Evolutionary conservation across 2,113 vertebrate species (phyloP), one percentile per base, ranked within the genome.

Genomic region (Potamarius usumacintae): DNA sequence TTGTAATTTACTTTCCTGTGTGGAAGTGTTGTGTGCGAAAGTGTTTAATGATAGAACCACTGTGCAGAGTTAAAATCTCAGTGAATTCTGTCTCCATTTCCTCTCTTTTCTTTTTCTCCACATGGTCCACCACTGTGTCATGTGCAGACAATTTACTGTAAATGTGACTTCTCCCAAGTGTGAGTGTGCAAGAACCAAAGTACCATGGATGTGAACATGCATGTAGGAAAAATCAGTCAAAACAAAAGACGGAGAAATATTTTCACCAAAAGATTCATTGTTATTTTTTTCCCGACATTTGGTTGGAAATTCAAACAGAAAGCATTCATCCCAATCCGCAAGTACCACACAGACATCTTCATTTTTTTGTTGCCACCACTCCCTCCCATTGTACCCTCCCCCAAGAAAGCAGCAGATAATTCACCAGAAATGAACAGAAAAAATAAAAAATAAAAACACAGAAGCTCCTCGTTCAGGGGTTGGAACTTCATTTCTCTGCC

Each of bases 261-360:
- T 69, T 86, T 89, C 88, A 89, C 65, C 63, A 90, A 87, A 90
- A 88, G 90, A 91, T 89, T 90, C 89, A 90, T 85, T 88, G 91
- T 92, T 89, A 82, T 84, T 65, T 88, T 55, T 85, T 90, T 74
- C 86, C 88, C 84, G 91, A 94, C 93, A 92, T 92, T 95, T 92
- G 90, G 87, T 91, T 92, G 90, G 91, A 87, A 92, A 90, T 91
- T 92, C 90, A 90, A 91, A 94, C 92, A 93, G 92, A 94, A 89
- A 93, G 84, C 82, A 87, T 93, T 91, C 89, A 89, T 89, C 92
- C 91, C 88, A 52, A 90, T 93, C 90, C 88, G 89, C 92, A 91
- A 90, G 92, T 93, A 94, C 92, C 93, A 93, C 93, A 93, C 88
- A 93, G 90, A 94, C 92, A 92, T 92, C 94, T 93, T 83, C 69